Base-by-base conservation (phyloP, 2,113 vertebrate genomes). In the Mustelus asterias region DNA sequence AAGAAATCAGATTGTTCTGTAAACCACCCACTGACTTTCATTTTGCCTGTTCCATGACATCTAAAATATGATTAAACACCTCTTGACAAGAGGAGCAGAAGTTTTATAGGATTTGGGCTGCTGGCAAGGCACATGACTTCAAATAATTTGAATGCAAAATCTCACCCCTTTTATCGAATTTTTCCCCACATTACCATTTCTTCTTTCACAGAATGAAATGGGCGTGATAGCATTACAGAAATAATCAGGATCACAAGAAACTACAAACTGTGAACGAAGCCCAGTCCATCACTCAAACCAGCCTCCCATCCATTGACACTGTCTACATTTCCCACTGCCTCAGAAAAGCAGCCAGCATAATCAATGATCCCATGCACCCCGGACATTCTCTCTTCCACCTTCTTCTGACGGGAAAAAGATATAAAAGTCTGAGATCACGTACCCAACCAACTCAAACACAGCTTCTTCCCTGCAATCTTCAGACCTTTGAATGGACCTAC, bases 21-120 rank as follows among this genome's bases (percentile, higher is more conserved):
- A 95, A 76, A 54, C 41, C 92, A 11, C 94, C 94, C 24, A 95
- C 94, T 95, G 67, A 95, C 67, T 72, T 95, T 95, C 94, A 94
- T 48, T 94, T 70, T 94, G 37, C 37, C 92, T 94, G 92, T 70
- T 72, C 69, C n/a, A 70, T 76, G 67, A 70, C 9, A 48, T 16
- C 22, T 65, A 20, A 94, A 94, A 24, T 20, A 67, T 41, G 29
- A 65, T 67, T 24, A 65, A 63, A 37, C 90, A 63, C 41, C 29
- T 76, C 67, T 70, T 33, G n/a, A 95, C 67, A 95, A n/a, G 16
- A 54, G 41, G 20, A 95, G 94, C 13, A 33, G 9, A 29, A 4
- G 44, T 22, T 95, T 95, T 54, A 72, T 72, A n/a, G 88, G 88
- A 90, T 18, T 54, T 29, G 13, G 88, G 3, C 4, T 60, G 58